These are phyloP conservation scores for Porites cylindrica DNA, from an alignment of 92 coral and sea anemone species.

Conservation along the genomic window DNA sequence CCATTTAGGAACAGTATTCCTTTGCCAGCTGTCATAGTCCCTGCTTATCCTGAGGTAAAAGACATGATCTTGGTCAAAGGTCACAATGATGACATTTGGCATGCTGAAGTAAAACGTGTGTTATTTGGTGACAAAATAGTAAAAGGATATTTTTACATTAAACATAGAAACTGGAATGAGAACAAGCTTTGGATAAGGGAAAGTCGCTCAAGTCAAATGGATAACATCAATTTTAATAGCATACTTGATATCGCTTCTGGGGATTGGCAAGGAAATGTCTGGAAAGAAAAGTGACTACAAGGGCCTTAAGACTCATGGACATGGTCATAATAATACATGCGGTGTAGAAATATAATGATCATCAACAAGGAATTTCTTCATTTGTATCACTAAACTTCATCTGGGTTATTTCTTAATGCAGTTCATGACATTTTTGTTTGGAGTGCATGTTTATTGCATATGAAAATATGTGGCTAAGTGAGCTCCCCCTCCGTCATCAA, in stretches of 20 bases:
- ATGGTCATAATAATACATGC: neutral
- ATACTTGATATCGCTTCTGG: conserved; percentile 49
- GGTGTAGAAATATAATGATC: too few relatives aligned
- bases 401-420: too few relatives aligned
- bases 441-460: too few relatives aligned
- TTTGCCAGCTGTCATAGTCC: conserved; percentile 63
- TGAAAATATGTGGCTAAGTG: too few relatives aligned
- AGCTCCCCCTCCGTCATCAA: too few relatives aligned
- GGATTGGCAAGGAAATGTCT: conserved; percentile 41
- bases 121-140: conserved; percentile 40
- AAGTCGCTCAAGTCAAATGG: conserved; percentile 55
- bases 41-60: conserved; percentile 55
- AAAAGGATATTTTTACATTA: conserved; percentile 57
- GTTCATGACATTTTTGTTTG: too few relatives aligned
- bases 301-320: neutral
- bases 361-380: too few relatives aligned
- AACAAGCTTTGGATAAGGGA: conserved; percentile 71
- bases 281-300: conserved; percentile 46
- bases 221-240: conserved; percentile 49
- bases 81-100: conserved; percentile 50
- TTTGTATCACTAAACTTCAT: too few relatives aligned
- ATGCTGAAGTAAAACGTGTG: conserved; percentile 47
- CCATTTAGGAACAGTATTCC: conserved; percentile 61
- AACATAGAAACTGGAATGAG: conserved; percentile 57
- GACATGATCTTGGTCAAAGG: conserved; percentile 54